Evolutionary conservation across 2,797 vertebrate genomes (phyloP).

Genomic region (Apodemus agrarius): DNA sequence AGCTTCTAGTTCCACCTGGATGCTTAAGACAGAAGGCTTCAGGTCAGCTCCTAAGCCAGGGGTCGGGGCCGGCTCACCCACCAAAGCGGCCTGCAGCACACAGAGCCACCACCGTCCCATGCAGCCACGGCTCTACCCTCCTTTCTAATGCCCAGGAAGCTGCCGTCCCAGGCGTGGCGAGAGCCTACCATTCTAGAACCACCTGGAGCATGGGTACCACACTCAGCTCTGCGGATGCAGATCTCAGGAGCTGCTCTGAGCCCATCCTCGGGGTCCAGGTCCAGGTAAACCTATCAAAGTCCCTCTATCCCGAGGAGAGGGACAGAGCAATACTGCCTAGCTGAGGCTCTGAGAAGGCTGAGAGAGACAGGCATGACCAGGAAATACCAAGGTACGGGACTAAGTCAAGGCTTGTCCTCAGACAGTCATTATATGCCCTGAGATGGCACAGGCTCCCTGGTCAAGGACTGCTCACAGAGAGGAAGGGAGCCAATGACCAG

Average conservation of each 20-base stretch:
- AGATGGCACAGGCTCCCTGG: accelerated
- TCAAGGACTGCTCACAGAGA: not conserved
- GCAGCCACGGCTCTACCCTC: accelerated
- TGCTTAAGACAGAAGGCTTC: slow-evolving; percentile 84
- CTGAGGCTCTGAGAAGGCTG: not conserved
- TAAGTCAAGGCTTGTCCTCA: not conserved
- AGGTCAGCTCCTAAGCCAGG: not conserved
- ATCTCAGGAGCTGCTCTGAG: not conserved
- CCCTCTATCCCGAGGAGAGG: not conserved
- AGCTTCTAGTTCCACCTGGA: slow-evolving; percentile 94
- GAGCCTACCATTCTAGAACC: not conserved
- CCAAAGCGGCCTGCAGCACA: not conserved
- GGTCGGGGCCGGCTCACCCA: not conserved
- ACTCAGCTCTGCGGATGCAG: too few relatives aligned
- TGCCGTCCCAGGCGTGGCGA: accelerated
- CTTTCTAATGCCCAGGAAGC: not conserved
- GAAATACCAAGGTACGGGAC: not conserved
- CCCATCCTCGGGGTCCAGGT: not conserved
- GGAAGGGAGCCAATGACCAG: accelerated
- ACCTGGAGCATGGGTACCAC: too few relatives aligned
- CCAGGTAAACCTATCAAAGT: not conserved
- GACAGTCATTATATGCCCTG: accelerated
- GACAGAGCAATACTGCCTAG: too few relatives aligned
- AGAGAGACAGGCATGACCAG: not conserved
- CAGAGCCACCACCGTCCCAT: not conserved